Percentiles rank a stretch among this genome's conserved stretches.
Evolutionary conservation across 2,113 vertebrate genomes (phyloP).

Genomic region (Monopterus albus): DNA sequence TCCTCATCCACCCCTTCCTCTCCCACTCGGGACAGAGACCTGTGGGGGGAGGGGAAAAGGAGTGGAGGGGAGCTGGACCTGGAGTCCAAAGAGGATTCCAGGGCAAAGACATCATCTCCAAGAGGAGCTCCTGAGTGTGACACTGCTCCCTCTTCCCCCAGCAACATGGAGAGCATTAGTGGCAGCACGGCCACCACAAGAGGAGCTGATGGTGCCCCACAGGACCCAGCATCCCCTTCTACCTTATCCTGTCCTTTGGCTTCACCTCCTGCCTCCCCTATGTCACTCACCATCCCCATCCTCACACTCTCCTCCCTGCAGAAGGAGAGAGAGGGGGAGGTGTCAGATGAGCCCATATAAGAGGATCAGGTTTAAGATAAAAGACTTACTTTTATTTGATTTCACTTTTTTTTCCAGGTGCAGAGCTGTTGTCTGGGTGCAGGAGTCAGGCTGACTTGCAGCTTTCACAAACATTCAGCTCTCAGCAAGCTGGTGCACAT

Average conservation of each 20-base stretch:
- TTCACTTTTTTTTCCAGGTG: constrained; percentile 37
- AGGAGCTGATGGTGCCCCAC: constrained; percentile 33
- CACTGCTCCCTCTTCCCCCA: constrained; percentile 24
- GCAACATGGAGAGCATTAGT: constrained; percentile 15
- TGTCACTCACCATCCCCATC: constrained; percentile 57
- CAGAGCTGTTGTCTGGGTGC: constrained; percentile 42
- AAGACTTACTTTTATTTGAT: constrained; percentile 40
- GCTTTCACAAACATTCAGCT: constrained; percentile 49
- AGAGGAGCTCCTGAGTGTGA: constrained; percentile 49
- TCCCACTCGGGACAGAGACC: constrained; percentile 73
- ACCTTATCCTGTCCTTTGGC: constrained; percentile 56
- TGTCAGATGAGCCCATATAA: constrained; percentile 79
- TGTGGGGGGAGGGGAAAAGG: constrained; percentile 75
- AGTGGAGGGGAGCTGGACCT: constrained; percentile 60
- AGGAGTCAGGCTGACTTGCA: constrained; percentile 26
- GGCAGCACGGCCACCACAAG: neutral
- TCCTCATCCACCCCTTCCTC: constrained; percentile 76
- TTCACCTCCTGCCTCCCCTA: constrained; percentile 45
- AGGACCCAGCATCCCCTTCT: constrained; percentile 49
- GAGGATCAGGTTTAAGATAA: constrained; percentile 24
- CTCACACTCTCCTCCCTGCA: constrained; percentile 75
- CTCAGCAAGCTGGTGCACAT: constrained; percentile 38
- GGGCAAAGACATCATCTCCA: constrained; percentile 41
- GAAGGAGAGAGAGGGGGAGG: constrained; percentile 76
- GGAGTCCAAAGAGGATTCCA: constrained; percentile 66